These are phyloP conservation scores for Aspidoscelis tigris DNA, from an alignment of 2,113 vertebrate species.

Conservation along the genomic window DNA sequence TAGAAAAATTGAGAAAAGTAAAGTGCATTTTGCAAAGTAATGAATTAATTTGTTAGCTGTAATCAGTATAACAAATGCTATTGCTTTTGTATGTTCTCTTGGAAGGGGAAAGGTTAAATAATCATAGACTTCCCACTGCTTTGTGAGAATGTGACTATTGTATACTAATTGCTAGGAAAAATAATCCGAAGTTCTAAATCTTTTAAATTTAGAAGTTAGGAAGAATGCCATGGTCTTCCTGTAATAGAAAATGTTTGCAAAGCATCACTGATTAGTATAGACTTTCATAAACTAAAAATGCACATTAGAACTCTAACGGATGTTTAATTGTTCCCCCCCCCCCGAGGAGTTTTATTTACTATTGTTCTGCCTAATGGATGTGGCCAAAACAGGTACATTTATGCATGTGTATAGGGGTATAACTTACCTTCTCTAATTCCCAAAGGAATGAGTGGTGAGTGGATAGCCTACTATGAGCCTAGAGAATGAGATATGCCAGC, in stretches of 20 bases:
- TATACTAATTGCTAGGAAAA: background rate
- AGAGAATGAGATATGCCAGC: too few species aligned
- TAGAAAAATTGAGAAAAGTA: slow-evolving; percentile 36
- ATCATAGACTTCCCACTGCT: background rate
- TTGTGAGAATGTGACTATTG: background rate
- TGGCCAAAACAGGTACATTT: too few species aligned
- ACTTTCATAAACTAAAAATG: background rate
- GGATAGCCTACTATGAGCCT: too few species aligned
- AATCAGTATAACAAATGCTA: background rate
- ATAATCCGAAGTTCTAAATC: background rate
- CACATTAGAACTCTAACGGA: background rate
- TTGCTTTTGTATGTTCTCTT: background rate
- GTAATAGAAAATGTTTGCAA: background rate
- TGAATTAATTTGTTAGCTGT: slow-evolving; percentile 40
- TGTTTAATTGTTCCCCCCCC: too few species aligned
- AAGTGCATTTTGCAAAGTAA: slow-evolving; percentile 34
- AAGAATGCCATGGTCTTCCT: background rate
- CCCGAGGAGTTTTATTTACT: too few species aligned
- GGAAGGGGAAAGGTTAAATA: slow-evolving; percentile 9
- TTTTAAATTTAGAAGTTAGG: background rate
- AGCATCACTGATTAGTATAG: background rate
- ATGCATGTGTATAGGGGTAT: too few species aligned
- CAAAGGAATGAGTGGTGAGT: too few species aligned
- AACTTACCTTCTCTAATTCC: too few species aligned
- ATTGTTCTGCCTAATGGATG: too few species aligned